Base-by-base conservation (phyloP, 2,797 vertebrate genomes). In the Gallirallus australis region DNA sequence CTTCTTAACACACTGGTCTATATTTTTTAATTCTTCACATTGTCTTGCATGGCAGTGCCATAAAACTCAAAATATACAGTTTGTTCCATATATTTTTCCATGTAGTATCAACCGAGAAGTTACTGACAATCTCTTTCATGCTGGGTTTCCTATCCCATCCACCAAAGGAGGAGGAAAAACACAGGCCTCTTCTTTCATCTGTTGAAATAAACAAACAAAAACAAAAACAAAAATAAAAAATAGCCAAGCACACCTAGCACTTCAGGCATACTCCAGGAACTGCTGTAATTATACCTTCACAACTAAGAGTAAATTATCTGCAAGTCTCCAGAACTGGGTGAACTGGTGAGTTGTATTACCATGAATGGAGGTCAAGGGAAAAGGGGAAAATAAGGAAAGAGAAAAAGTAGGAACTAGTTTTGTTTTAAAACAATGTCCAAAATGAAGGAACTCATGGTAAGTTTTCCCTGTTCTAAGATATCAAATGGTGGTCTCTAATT, bases 21-120 rank as follows among this genome's bases (percentile, higher is more conserved):
- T 79, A 57, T 65, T 90, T 92, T 86, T 89, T 60, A 78, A 72
- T 85, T 82, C n/a, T 77, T 45, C 52, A 30, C 8, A 48, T 57
- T 64, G 81, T 61, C 40, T 52, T 94, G 54, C 39, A 73, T 66
- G 27, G 16, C 7, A 71, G 28, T 66, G 60, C 39, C 60, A 31
- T 45, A 76, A 90, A 80, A 69, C 21, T 72, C n/a, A 84, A 65
- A 91, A 57, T 24, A 68, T 13, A 11, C 19, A 65, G 1, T 7
- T 86, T 57, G 5, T 66, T 95, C 79, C 37, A 17, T n/a, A 42
- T 50, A 2, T 31, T 60, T 84, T 94, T 80, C 66, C 54, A 30
- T 37, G 40, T 28, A 81, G 30, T 52, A 73, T 85, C 64, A 80
- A 28, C 18, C 39, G 37, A 91, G 54, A 89, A 82, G 42, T 33